phyloP scores from a whole-genome alignment of 2,888 invertebrate species.

The Notodonta ziczac region DNA sequence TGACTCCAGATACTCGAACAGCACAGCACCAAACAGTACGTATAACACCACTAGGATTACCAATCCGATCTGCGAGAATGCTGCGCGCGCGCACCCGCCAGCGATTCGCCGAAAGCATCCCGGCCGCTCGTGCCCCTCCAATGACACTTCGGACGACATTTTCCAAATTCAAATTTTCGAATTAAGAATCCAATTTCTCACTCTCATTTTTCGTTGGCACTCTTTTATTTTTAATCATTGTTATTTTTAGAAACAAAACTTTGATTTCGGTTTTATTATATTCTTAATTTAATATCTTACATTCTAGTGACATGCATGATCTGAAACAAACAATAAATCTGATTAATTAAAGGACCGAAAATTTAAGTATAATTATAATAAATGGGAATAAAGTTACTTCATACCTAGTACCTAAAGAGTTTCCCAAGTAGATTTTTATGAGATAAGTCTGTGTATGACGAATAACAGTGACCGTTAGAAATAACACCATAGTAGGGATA shows the following conservation, averaged over 20 bases:
- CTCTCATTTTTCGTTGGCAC: slow-evolving; percentile 37
- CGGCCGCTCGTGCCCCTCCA: slow-evolving; percentile 72
- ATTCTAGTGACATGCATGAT: slow-evolving; percentile 26
- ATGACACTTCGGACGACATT: slow-evolving; percentile 80
- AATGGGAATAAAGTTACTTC: background rate
- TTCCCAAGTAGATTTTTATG: too few relatives aligned
- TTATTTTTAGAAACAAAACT: background rate
- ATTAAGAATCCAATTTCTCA: slow-evolving; percentile 31
- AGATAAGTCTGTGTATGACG: too few relatives aligned
- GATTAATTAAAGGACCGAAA: too few relatives aligned
- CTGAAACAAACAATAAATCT: slow-evolving; percentile 30
- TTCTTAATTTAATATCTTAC: background rate
- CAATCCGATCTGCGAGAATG: slow-evolving; percentile 88
- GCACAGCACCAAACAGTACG: slow-evolving; percentile 89
- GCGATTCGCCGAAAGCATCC: slow-evolving; percentile 60
- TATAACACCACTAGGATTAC: slow-evolving; percentile 90
- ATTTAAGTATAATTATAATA: background rate
- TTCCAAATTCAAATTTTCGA: slow-evolving; percentile 29
- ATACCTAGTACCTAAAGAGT: too few relatives aligned
- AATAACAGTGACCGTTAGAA: too few relatives aligned
- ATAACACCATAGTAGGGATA: too few relatives aligned
- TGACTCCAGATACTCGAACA: slow-evolving; percentile 90
- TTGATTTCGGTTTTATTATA: background rate
- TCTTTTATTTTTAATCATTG: slow-evolving; percentile 18
- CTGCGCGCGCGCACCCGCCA: slow-evolving; percentile 79